Conservation (phyloP, 2,888 invertebrate genomes). For the Ochropleura plecta region DNA sequence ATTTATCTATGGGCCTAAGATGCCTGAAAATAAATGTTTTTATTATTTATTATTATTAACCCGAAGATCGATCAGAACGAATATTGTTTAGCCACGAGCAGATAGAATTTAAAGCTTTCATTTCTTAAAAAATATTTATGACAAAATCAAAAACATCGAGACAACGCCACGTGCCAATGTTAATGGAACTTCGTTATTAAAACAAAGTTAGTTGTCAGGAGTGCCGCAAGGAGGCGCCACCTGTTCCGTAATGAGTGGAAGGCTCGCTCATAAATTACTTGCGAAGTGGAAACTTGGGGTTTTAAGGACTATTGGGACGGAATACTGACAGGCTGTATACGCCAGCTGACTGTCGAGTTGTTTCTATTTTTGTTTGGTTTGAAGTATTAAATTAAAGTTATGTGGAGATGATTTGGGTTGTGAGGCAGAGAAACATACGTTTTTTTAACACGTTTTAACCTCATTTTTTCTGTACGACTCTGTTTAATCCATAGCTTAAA, state of each 20-base stretch:
- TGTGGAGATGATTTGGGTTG: neutral
- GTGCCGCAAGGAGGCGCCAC: conserved; percentile 40
- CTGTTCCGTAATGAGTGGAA: conserved; percentile 53
- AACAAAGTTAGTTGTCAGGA: conserved; percentile 36
- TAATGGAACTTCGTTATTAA: conserved; percentile 38
- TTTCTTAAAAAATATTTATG: conserved; percentile 2
- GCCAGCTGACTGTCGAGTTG: neutral
- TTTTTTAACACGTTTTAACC: too few relatives aligned
- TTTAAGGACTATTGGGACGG: conserved; percentile 20
- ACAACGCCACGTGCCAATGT: conserved; percentile 11
- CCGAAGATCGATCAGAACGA: too few relatives aligned
- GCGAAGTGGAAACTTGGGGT: conserved; percentile 10
- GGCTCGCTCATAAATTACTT: conserved; percentile 44
- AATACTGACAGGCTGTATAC: conserved; percentile 16
- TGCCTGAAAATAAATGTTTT: too few relatives aligned
- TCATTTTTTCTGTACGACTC: too few relatives aligned
- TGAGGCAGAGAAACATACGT: too few relatives aligned
- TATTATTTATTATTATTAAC: too few relatives aligned
- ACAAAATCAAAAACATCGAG: conserved; percentile 13
- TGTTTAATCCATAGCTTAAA: too few relatives aligned
- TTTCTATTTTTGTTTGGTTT: neutral
- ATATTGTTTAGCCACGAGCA: too few relatives aligned
- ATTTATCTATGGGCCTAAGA: too few relatives aligned
- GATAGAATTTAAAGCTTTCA: too few relatives aligned
- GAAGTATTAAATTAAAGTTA: neutral